These are phyloP conservation scores for Drosophila helvetica DNA, from an alignment of 2,888 invertebrate species.

Conservation along the genomic window DNA sequence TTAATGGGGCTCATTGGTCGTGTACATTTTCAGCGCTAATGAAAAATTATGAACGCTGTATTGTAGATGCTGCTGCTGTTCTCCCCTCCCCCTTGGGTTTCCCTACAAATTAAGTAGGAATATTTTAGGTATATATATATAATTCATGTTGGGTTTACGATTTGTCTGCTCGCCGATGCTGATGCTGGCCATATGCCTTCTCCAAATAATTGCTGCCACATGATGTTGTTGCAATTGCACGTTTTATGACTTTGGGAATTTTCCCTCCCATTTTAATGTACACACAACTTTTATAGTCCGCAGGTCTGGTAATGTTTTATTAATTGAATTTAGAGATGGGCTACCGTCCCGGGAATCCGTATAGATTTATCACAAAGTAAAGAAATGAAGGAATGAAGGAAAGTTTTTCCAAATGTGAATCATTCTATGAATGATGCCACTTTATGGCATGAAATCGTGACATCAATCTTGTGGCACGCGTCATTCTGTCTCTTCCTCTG, in stretches of 20 bases:
- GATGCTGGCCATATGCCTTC: conserved; percentile 11
- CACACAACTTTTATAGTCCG: conserved; percentile 50
- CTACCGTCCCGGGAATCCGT: background rate
- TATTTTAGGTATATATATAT: background rate
- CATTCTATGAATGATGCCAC: conserved; percentile 7
- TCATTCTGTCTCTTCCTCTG: background rate
- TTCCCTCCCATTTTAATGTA: conserved; percentile 18
- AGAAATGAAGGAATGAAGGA: conserved; percentile 2
- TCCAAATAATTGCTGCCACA: conserved; percentile 1
- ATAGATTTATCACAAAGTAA: conserved; percentile 12
- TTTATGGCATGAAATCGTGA: conserved; percentile 23
- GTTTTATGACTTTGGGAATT: conserved; percentile 34
- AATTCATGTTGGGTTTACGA: conserved; percentile 20
- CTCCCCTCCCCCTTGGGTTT: conserved; percentile 11
- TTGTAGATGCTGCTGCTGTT: conserved; percentile 6
- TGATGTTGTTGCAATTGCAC: conserved; percentile 21
- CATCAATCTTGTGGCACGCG: conserved; percentile 23
- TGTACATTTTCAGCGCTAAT: conserved; percentile 62
- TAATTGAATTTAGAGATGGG: conserved; percentile 52
- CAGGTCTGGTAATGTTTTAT: conserved; percentile 58
- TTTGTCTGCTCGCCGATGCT: background rate
- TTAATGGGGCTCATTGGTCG: conserved; percentile 60
- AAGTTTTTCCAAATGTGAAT: conserved; percentile 3
- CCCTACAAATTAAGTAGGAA: conserved; percentile 35
- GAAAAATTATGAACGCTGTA: conserved; percentile 76